A percentile compares a stretch with the other conserved stretches of the same genome.
Conservation (phyloP, 2,113 vertebrate species). For the Hippocampus zosterae region DNA sequence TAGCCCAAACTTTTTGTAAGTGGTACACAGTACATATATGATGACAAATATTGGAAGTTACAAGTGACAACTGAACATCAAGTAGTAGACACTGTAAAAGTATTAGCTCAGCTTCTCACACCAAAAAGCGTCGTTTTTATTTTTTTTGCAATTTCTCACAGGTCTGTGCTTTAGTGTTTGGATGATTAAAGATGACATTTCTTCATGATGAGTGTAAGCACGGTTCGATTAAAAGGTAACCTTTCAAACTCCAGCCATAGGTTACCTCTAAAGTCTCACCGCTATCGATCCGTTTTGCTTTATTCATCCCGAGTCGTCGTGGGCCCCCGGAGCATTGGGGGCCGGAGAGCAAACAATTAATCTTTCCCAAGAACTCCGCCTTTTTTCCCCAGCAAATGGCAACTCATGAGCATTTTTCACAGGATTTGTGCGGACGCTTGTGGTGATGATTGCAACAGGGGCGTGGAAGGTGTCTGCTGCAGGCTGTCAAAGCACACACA, state of each 20-base stretch:
- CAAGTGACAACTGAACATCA: background rate
- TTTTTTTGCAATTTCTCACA: constrained; percentile 8
- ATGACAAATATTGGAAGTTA: background rate
- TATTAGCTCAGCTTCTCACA: background rate
- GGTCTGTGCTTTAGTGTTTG: constrained; percentile 13
- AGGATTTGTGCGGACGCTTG: constrained; percentile 26
- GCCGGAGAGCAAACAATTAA: constrained; percentile 66
- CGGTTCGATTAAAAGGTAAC: constrained; percentile 64
- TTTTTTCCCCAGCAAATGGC: constrained; percentile 50
- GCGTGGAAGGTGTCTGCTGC: constrained; percentile 23
- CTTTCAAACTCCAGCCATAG: constrained; percentile 61
- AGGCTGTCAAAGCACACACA: constrained; percentile 3
- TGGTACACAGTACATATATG: background rate
- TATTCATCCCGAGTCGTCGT: constrained; percentile 68
- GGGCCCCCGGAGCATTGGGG: constrained; percentile 45
- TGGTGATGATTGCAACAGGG: background rate
- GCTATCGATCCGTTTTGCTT: constrained; percentile 75
- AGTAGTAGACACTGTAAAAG: background rate
- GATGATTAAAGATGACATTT: constrained; percentile 54
- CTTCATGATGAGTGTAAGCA: constrained; percentile 51
- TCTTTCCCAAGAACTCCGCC: constrained; percentile 64
- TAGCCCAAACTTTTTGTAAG: too few relatives aligned
- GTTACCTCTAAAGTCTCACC: constrained; percentile 61
- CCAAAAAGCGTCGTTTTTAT: background rate
- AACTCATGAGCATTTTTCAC: constrained; percentile 19